Evolutionary conservation across 2,797 vertebrate genomes (phyloP).

Genomic region (Mergus octosetaceus): DNA sequence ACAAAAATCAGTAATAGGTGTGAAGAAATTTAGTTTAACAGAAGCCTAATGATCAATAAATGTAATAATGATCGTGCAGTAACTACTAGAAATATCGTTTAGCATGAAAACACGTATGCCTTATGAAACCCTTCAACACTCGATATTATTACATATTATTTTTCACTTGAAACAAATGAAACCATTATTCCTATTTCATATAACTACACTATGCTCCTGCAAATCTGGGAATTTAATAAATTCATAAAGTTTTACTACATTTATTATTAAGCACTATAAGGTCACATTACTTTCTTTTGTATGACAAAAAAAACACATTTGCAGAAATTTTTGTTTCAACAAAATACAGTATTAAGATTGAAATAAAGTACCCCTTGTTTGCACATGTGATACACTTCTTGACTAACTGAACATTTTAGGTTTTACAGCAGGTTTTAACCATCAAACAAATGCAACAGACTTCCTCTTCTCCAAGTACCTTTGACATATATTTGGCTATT

Average conservation of each 20-base stretch:
- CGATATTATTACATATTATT: background rate
- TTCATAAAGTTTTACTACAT: background rate
- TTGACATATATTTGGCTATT: background rate
- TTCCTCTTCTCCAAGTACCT: background rate
- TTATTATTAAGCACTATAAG: background rate
- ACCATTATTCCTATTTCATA: background rate
- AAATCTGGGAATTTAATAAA: background rate
- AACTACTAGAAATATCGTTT: background rate
- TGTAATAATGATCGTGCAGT: background rate
- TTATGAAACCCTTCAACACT: background rate
- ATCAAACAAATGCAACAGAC: rapidly evolving
- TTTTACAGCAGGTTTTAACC: background rate
- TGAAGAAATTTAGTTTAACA: background rate
- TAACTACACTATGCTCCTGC: background rate
- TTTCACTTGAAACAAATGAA: background rate
- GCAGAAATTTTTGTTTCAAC: background rate
- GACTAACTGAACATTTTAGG: background rate
- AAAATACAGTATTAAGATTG: background rate
- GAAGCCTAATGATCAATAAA: background rate
- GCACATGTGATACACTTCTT: background rate
- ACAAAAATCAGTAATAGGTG: background rate
- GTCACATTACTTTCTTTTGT: background rate
- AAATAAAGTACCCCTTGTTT: background rate
- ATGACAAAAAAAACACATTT: background rate
- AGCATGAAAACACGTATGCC: background rate